Evolutionary conservation across 92 coral and sea anemone species (phyloP), one percentile per base, ranked within the genome.

Genomic region (Umimayanthus chanpuru): DNA sequence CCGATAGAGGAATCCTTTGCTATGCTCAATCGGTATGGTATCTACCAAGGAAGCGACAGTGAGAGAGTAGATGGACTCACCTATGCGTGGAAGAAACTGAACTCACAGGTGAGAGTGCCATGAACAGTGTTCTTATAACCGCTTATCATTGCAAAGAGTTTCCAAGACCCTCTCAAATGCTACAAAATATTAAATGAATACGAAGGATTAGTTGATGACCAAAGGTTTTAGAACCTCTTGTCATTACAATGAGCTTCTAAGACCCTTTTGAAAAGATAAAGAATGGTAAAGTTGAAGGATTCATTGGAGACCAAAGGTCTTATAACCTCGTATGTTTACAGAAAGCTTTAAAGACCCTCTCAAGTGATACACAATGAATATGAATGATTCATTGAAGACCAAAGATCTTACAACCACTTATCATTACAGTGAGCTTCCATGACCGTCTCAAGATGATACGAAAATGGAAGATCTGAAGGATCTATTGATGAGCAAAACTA

Each of bases 1-100:
- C 99, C 99, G 55, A 97, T 97, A 56, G 99, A 97, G 85, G 99
- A 97, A 82, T 97, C 99, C 11, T 97, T 97, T 90, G 99, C 99
- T 14, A 93, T 97, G 96, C 92, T 97, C 88, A 95, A 95, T 76
- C 96, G 98, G 11, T 97, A 97, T 71, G 98, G 98, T 26, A 90
- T 97, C 11, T 97, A 94, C 89, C 94, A 96, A 40, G 96, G 98
- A 89, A 93, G 94, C 88, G 99, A 97, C 80, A 93, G 98, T 40
- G 99, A 97, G 77, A 85, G 98, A 73, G 99, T 97, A 1, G 99
- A 97, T 68, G 95, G 98, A 41, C 88, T 97, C 78, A 97, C 98
- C 9, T 97, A 97, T 79, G 98, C 98, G 6, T 97, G 99, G 99
- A 96, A 93, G 91, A 94, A 94, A 86, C 90, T 97, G 7, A 96